These are phyloP conservation scores for Rhynchophorus ferrugineus DNA, from an alignment of 1,140 invertebrate genomes.

Conservation along the genomic window DNA sequence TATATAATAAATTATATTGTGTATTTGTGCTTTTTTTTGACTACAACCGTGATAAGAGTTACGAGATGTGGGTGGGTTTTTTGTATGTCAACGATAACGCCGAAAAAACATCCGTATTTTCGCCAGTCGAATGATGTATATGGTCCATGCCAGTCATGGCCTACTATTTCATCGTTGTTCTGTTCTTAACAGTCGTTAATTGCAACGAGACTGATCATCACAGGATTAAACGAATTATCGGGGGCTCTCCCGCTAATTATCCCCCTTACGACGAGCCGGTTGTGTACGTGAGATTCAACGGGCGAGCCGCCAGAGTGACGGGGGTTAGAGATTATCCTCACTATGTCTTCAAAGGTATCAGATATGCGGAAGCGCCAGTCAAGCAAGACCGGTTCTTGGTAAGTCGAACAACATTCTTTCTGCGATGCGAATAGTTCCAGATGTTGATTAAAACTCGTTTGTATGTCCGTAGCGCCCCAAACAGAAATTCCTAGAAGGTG, in stretches of 20 bases:
- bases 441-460: not conserved
- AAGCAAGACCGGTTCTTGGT: slow-evolving; percentile 57
- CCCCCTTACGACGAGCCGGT: slow-evolving; percentile 54
- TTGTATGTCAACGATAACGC: no score
- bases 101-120: no score
- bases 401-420: slow-evolving; percentile 24
- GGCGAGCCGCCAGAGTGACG: slow-evolving; percentile 45
- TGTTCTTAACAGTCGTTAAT: not conserved
- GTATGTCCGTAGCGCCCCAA: slow-evolving; percentile 42
- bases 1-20: no score
- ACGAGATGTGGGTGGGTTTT: not conserved
- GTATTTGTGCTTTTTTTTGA: no score
- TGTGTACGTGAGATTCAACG: slow-evolving; percentile 48
- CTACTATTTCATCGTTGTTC: no score
- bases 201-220: slow-evolving; percentile 1
- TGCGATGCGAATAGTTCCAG: not conserved
- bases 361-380: slow-evolving; percentile 64
- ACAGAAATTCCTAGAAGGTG: slow-evolving; percentile 45
- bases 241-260: slow-evolving; percentile 46
- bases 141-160: no score
- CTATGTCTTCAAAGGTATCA: slow-evolving; percentile 60
- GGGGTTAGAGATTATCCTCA: slow-evolving; percentile 45
- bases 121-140: no score
- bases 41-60: no score
- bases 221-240: slow-evolving; percentile 50